A percentile compares a stretch with the other conserved stretches of the same genome.
phyloP scores from a whole-genome alignment of 1,140 invertebrate species.

The Drosophila leontia region DNA sequence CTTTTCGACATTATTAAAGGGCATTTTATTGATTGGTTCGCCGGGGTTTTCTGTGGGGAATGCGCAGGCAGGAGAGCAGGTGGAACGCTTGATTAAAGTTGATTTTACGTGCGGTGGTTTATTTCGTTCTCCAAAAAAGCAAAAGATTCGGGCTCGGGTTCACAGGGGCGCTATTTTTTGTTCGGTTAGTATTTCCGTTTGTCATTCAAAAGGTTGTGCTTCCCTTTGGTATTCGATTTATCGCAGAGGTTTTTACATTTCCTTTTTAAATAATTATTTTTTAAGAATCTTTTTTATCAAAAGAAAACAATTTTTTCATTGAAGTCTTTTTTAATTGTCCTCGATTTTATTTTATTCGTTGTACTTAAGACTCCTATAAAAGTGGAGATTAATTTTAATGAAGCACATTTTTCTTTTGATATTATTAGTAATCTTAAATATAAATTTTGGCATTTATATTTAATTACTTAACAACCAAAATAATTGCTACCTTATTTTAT shows the following conservation, averaged over 20 bases:
- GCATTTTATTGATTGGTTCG: constrained; percentile 53
- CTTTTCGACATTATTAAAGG: constrained; percentile 49
- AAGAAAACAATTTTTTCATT: not conserved
- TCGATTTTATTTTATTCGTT: not conserved
- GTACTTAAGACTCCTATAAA: not conserved
- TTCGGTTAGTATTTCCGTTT: constrained; percentile 1
- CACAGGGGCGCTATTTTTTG: not conserved
- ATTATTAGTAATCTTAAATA: not conserved
- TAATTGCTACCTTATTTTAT: not conserved
- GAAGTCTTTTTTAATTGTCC: constrained; percentile 2
- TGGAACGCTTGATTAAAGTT: constrained; percentile 44
- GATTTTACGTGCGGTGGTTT: constrained; percentile 34
- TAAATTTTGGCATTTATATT: not conserved
- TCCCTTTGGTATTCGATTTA: constrained; percentile 1
- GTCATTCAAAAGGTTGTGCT: constrained; percentile 14
- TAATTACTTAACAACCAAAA: not conserved
- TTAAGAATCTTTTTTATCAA: not conserved
- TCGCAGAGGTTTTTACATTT: not conserved
- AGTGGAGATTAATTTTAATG: not conserved
- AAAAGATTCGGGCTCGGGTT: constrained; percentile 1
- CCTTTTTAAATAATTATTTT: constrained; percentile 17
- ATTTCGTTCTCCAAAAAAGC: constrained; percentile 13
- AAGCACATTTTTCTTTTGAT: not conserved
- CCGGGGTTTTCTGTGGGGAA: constrained; percentile 24
- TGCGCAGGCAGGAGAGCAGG: constrained; percentile 10